Evolutionary conservation across 1,140 invertebrate species (phyloP), one percentile per base, ranked within the genome.

Genomic region (Drosophila funebris): DNA sequence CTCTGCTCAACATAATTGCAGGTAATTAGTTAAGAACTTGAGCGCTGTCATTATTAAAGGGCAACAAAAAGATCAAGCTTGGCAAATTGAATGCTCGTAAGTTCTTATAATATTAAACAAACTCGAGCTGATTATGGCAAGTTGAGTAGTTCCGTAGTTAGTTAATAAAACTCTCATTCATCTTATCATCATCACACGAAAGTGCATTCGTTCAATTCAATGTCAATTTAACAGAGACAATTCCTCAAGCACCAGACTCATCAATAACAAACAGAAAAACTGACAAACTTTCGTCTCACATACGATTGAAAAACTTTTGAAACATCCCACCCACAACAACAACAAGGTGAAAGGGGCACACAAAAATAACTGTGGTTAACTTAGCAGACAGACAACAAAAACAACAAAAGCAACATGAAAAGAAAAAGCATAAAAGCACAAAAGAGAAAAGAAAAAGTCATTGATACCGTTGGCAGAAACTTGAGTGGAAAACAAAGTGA

Each of bases 351-450:
- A 64, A 54, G 31, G 50, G 60, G 9, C 63, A 68, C 44, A 68
- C 54, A 66, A 33, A 66, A 61, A 67, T 73, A 73, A 68, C 70
- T 68, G 63, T 68, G 64, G 70, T 60, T 61, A 73, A 73, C 70
- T 73, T 73, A 20, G 18, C 53, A 72, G 63, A 60, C 70, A 68
- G 63, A 73, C 63, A 58, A 52, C 43, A 70, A 64, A 41, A 62
- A 63, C 27, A 58, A 18, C 44, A 31, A 18, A 9, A 14, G 53
- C 13, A 43, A 44, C 46, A 31, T 50, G 36, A 27, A 43, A 48
- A 5, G 9, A 37, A 9, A 63, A 57, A 14, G 24, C 3, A 8
- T 50, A 48, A 22, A 27, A 31, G n/a, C 7, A 27, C 7, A 16
- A 52, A 43, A 11, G 7, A 24, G 41, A 36, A 52, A 14, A 20